phyloP scores from a whole-genome alignment of 2,113 vertebrate genomes.

The Anthoscopus minutus region DNA sequence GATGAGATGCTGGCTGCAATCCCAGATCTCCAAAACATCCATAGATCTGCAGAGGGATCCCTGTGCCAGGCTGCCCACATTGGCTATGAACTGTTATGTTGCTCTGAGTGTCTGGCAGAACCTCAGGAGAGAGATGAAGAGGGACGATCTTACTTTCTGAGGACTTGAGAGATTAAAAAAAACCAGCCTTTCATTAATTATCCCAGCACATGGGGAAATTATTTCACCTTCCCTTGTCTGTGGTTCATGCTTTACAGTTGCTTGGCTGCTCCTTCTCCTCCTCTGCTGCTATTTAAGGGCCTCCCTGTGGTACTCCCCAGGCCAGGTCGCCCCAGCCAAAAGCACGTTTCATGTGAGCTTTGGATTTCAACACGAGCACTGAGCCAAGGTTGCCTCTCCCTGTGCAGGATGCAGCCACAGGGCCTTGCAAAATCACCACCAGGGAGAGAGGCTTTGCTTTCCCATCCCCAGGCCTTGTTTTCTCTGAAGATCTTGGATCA shows the following conservation, averaged over 20 bases:
- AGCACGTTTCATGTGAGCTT: conserved; percentile 6
- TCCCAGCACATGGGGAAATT: rapidly evolving
- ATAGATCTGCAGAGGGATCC: not conserved
- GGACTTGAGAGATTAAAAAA: not conserved
- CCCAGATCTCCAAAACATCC: not conserved
- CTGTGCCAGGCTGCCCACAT: not conserved
- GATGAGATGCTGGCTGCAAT: not conserved
- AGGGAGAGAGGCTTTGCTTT: not conserved
- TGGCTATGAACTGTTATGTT: not conserved
- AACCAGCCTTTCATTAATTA: not conserved
- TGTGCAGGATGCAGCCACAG: rapidly evolving
- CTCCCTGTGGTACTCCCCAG: not conserved
- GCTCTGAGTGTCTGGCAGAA: not conserved
- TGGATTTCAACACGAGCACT: not conserved
- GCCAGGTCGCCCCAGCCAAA: conserved; percentile 1
- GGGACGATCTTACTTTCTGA: not conserved
- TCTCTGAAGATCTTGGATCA: not conserved
- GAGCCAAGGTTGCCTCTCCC: conserved; percentile 18
- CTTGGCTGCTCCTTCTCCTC: conserved; percentile 25
- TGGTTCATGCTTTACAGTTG: not conserved
- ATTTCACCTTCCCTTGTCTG: not conserved
- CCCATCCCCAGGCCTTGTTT: not conserved
- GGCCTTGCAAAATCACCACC: not conserved
- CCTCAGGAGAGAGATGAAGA: not conserved
- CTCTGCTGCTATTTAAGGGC: conserved; percentile 2